Conservation (phyloP, 1,140 invertebrate species). For the Aleiodes sp. region DNA sequence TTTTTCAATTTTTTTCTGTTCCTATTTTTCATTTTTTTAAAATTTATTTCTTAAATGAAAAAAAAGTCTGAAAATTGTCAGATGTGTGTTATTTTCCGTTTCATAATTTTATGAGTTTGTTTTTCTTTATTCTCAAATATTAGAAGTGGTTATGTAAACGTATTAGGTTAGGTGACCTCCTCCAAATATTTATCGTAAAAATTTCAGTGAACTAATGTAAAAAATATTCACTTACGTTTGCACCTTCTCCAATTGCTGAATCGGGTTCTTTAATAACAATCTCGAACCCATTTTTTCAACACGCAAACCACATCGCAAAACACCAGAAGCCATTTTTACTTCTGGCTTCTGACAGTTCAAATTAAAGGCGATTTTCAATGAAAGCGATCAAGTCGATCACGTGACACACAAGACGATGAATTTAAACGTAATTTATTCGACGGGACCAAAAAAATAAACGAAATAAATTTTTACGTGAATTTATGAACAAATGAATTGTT, state of each 20-base stretch:
- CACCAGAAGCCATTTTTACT: background rate
- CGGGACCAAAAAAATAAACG: too few relatives aligned
- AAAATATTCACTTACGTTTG: conserved; percentile 17
- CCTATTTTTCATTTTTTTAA: too few relatives aligned
- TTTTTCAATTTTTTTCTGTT: too few relatives aligned
- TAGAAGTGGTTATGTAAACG: conserved; percentile 38
- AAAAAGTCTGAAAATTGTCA: too few relatives aligned
- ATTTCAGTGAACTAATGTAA: background rate
- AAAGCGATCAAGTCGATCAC: too few relatives aligned
- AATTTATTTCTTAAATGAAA: too few relatives aligned
- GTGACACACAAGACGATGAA: background rate
- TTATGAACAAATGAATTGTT: too few relatives aligned
- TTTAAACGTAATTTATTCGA: too few relatives aligned
- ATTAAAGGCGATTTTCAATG: too few relatives aligned
- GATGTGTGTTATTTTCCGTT: too few relatives aligned
- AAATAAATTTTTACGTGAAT: too few relatives aligned
- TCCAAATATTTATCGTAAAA: background rate
- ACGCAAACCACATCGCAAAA: background rate
- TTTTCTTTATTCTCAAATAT: background rate
- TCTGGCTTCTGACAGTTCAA: background rate
- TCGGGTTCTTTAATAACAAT: conserved; percentile 7
- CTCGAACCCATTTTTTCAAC: conserved; percentile 13
- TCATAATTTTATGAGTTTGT: too few relatives aligned
- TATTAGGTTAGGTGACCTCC: conserved; percentile 37
- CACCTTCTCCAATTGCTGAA: conserved; percentile 1